Evolutionary conservation across 2,888 invertebrate genomes (phyloP), one percentile per base, ranked within the genome.

Genomic region (Drosophila tripunctata): DNA sequence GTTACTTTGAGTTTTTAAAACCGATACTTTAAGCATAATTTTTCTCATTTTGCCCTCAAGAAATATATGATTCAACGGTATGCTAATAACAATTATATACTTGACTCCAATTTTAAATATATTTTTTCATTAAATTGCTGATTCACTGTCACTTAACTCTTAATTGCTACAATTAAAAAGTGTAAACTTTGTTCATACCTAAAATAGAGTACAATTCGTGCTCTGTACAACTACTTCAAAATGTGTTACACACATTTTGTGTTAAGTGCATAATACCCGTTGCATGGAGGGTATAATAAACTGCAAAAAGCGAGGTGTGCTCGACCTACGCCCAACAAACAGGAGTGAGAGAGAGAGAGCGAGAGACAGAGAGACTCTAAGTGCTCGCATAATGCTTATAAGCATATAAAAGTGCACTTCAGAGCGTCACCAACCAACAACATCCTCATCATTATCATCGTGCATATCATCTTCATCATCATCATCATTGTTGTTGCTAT

Each of bases 271-370:
- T 15, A 22, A 14, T 43, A 24, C 15, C 15, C n/a, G 10, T 0
- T n/a, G 40, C 24, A 24, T 24, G 8, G 2, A 41, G 41, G 5
- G 41, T 22, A 41, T 41, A 12, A 8, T 7, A 22, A 12, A 12
- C 8, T 21, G 21, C 7, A 27, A n/a, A 70, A 43, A 44, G 52
- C 47, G 48, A 63, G 67, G 71, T 71, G 62, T 63, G 62, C 54
- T 44, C 74, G 68, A 74, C 71, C 71, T 74, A 72, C 73, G 69
- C 68, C 71, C 74, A 67, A 50, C 24, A 43, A 43, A 1, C 4
- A 4, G 7, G 6, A 12, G 7, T 15, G 8, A n/a, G 2, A 22
- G 4, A 12, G 6, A 12, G 7, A 35, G 8, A n/a, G 2, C 27
- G 4, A 27, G 10, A 27, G n/a, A n/a, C n/a, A n/a, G n/a, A n/a